Conservation (phyloP, 2,888 invertebrate species). For the Bugulina stolonifera region DNA sequence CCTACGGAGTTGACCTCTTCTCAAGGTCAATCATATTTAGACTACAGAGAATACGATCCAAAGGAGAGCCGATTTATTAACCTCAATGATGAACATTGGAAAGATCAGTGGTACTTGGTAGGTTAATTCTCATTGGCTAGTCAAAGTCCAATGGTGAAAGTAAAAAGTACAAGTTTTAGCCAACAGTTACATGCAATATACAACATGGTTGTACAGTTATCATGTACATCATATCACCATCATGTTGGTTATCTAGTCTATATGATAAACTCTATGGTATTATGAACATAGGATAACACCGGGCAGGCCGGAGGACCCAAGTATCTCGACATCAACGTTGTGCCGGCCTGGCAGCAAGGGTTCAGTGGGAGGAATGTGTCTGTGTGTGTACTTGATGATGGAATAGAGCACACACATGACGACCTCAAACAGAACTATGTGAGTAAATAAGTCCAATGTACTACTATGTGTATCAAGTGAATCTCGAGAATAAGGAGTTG, state of each 20-base stretch:
- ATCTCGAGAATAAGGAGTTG: too few relatives aligned
- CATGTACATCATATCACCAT: too few relatives aligned
- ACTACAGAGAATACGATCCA: conserved; percentile 1
- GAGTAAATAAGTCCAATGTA: conserved; percentile 35
- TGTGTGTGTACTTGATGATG: conserved; percentile 52
- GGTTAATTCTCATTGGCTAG: conserved; percentile 30
- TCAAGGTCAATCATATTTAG: background rate
- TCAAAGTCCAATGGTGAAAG: too few relatives aligned
- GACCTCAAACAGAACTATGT: conserved; percentile 52
- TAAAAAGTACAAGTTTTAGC: too few relatives aligned
- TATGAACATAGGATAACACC: conserved; percentile 40
- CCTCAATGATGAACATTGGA: conserved; percentile 41
- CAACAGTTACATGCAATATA: too few relatives aligned
- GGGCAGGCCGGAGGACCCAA: conserved; percentile 43
- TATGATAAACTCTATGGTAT: too few relatives aligned
- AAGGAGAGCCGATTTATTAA: conserved; percentile 25
- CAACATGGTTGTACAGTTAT: too few relatives aligned
- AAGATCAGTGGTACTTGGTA: conserved; percentile 47
- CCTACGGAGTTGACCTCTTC: background rate
- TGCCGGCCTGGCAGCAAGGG: conserved; percentile 49
- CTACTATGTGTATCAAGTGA: too few relatives aligned
- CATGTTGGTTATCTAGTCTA: too few relatives aligned
- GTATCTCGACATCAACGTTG: conserved; percentile 49
- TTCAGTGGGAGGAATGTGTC: conserved; percentile 49
- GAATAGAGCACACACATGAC: conserved; percentile 52